These are phyloP conservation scores for Anthophora plumipes DNA, from an alignment of 2,888 invertebrate species.

Conservation along the genomic window DNA sequence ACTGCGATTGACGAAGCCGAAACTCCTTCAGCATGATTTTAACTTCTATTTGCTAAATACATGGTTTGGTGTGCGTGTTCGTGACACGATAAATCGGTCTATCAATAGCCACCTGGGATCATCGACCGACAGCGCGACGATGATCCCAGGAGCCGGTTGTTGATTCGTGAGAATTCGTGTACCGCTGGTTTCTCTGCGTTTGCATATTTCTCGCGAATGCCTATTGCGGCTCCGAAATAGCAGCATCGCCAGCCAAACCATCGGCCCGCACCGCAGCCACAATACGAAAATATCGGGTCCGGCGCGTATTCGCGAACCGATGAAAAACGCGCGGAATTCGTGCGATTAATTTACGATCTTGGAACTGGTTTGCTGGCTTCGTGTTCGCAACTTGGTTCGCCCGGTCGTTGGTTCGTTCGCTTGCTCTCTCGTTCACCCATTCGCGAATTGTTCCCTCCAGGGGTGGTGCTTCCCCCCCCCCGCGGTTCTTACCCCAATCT, in stretches of 20 bases:
- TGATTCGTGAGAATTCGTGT: constrained; percentile 48
- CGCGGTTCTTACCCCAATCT: background rate
- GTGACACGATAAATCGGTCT: constrained; percentile 46
- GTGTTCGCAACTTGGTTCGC: background rate
- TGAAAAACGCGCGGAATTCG: constrained; percentile 42
- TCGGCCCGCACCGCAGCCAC: constrained; percentile 1
- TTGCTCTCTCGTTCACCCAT: background rate
- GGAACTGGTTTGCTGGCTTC: constrained; percentile 19
- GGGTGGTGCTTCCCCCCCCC: constrained; percentile 16
- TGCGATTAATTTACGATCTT: constrained; percentile 45
- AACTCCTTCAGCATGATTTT: too few relatives aligned
- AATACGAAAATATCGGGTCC: constrained; percentile 36
- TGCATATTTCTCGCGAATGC: constrained; percentile 41
- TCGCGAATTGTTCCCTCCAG: constrained; percentile 18
- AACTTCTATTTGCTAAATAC: background rate
- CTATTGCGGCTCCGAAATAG: constrained; percentile 46
- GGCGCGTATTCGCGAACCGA: constrained; percentile 1
- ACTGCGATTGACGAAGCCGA: too few relatives aligned
- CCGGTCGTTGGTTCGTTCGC: background rate
- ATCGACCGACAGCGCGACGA: constrained; percentile 51
- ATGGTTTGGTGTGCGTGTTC: background rate
- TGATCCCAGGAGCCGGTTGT: constrained; percentile 29
- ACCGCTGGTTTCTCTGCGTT: constrained; percentile 27
- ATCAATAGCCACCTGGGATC: constrained; percentile 51
- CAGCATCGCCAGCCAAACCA: constrained; percentile 11